Base-by-base conservation (phyloP, 1,140 invertebrate species). In the Mercenaria mercenaria region DNA sequence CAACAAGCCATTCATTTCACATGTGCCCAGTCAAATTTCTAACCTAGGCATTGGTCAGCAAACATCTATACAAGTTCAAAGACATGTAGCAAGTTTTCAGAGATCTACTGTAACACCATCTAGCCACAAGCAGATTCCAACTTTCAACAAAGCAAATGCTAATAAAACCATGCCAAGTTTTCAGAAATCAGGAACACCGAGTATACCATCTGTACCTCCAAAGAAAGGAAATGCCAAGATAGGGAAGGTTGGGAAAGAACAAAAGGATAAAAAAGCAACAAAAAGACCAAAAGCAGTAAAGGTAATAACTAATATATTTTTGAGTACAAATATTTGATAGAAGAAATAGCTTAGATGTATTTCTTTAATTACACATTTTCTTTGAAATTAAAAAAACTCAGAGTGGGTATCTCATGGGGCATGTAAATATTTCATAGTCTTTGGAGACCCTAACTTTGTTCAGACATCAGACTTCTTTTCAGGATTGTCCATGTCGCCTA, bases 221-320 rank as follows among this genome's bases (percentile, higher is more conserved):
- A 23, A 39, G 6, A 61, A 59, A 29, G n/a, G 18, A 41, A 61
- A 26, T 59, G 29, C 13, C 3, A 79, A 47, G 26, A 56, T 29
- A n/a, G 32, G 50, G 43, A 47, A 50, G 23, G 26, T 1, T 15
- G 20, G 20, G n/a, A 59, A 59, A 61, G 20, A 41, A 61, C 34
- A 59, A n/a, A 59, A 59, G 3, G 47, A 81, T 6, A 82, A 82
- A 64, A 61, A 41, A 64, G 1, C 59, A n/a, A 15, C 56, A 18
- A 64, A 82, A 37, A 82, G 39, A 64, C 26, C 39, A 67, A 82
- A 43, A 61, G 59, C 39, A 37, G 59, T 13, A 41, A 82, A 82
- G 80, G 80, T 82, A 81, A 18, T 32, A 47, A 2, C 37, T n/a
- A n/a, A n/a, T n/a, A n/a, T n/a, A n/a, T n/a, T n/a, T n/a, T n/a